A percentile compares a stretch with the other conserved stretches of the same genome.
Evolutionary conservation across 2,888 invertebrate species (phyloP).

Genomic region (Drosophila atroscutellata): DNA sequence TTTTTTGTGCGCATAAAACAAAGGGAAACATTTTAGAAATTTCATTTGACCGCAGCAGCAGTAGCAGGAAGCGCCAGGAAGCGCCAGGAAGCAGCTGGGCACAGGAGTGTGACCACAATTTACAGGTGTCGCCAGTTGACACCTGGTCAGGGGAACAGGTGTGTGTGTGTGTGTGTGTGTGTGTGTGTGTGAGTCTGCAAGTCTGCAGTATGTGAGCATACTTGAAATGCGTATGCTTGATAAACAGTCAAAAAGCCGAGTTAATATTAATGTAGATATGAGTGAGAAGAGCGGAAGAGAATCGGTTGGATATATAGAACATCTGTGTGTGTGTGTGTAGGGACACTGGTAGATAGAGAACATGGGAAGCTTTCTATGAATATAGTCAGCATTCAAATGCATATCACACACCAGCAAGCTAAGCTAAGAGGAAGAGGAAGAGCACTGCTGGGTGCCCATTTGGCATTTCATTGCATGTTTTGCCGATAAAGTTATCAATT

Average conservation of each 20-base stretch:
- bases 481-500: constrained; percentile 84
- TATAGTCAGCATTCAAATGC: constrained; percentile 61
- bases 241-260: constrained; percentile 11
- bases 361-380: background rate
- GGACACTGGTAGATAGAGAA: constrained; percentile 1
- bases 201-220: constrained; percentile 56
- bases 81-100: constrained; percentile 22
- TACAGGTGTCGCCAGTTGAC: constrained; percentile 80
- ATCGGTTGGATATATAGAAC: background rate
- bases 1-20: constrained; percentile 73
- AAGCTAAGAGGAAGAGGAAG: constrained; percentile 13
- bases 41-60: constrained; percentile 78
- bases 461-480: constrained; percentile 82
- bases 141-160: constrained; percentile 48
- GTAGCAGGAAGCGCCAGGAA: constrained; percentile 21
- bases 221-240: constrained; percentile 54
- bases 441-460: constrained; percentile 52
- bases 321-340: background rate
- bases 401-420: constrained; percentile 55
- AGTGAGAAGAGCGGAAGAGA: too few species aligned
- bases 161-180: background rate
- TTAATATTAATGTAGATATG: constrained; percentile 1
- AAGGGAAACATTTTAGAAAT: constrained; percentile 78
- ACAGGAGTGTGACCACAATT: constrained; percentile 75
- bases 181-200: constrained; percentile 5